Evolutionary conservation across 2,113 vertebrate species (phyloP).

Genomic region (Vidua chalybeata): DNA sequence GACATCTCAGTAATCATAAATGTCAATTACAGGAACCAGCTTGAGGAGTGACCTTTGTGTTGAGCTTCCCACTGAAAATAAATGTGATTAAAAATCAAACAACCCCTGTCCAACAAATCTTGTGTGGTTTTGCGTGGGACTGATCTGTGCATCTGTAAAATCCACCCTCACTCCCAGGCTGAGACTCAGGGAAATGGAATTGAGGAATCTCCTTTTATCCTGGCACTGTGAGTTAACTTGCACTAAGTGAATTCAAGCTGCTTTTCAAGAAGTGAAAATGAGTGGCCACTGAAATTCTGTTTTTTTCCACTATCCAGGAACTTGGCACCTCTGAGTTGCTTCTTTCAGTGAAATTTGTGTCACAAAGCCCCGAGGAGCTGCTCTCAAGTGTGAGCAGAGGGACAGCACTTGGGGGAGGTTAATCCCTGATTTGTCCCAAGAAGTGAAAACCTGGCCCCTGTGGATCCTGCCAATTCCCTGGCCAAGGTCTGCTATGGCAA

Average conservation of each 20-base stretch:
- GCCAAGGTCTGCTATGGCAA: background rate
- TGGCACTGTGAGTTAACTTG: background rate
- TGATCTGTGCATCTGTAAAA: background rate
- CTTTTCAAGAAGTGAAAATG: background rate
- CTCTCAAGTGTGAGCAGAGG: background rate
- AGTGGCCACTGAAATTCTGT: background rate
- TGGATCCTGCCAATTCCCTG: background rate
- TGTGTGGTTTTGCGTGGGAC: background rate
- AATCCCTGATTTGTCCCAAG: background rate
- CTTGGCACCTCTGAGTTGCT: background rate
- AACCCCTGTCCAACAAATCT: background rate
- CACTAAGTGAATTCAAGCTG: background rate
- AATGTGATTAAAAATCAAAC: background rate
- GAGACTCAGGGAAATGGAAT: background rate
- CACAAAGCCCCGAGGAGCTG: background rate
- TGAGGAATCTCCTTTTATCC: background rate
- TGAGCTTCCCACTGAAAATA: background rate
- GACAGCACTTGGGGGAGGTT: fast-evolving
- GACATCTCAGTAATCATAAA: constrained; percentile 31
- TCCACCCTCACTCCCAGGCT: background rate
- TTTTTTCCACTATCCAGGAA: background rate
- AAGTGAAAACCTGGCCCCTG: background rate
- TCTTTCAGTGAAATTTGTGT: background rate
- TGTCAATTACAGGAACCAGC: constrained; percentile 1
- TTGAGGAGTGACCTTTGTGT: constrained; percentile 43